Evolutionary conservation across 2,797 vertebrate species (phyloP).

Genomic region (Eupleurogrammus muticus): DNA sequence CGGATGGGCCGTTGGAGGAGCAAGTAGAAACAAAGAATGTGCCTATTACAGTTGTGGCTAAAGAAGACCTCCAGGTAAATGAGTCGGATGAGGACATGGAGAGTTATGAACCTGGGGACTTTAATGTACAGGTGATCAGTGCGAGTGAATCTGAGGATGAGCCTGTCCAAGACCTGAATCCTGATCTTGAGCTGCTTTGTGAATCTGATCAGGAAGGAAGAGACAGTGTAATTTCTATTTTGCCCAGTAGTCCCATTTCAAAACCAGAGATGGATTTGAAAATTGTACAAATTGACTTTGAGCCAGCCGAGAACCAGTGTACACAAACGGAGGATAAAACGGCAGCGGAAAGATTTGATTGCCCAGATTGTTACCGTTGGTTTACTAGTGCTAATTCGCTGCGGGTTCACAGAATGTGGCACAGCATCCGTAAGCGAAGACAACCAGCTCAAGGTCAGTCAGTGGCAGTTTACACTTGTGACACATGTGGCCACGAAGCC

Average conservation of each 20-base stretch:
- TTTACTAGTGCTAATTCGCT: slow-evolving; percentile 80
- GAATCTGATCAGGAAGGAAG: slow-evolving; percentile 82
- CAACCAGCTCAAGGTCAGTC: slow-evolving; percentile 69
- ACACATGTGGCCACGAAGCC: slow-evolving; percentile 73
- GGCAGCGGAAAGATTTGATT: slow-evolving; percentile 67
- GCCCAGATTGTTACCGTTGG: slow-evolving; percentile 81
- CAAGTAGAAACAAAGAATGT: slow-evolving; percentile 33
- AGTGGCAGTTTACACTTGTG: slow-evolving; percentile 58
- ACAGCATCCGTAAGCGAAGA: slow-evolving; percentile 74
- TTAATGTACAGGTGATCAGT: slow-evolving; percentile 82
- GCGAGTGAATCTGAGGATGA: slow-evolving; percentile 79
- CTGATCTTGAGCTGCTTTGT: slow-evolving; percentile 81
- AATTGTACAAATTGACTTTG: slow-evolving; percentile 83
- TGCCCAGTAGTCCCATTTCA: slow-evolving; percentile 31
- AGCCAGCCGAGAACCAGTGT: slow-evolving; percentile 49
- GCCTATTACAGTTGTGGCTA: slow-evolving; percentile 3
- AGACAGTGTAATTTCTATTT: slow-evolving; percentile 45
- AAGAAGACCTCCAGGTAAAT: slow-evolving; percentile 36
- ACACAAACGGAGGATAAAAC: slow-evolving; percentile 19
- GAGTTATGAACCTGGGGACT: slow-evolving; percentile 73
- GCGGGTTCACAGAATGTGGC: slow-evolving; percentile 84
- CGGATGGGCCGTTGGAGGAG: slow-evolving; percentile 33
- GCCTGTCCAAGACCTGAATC: slow-evolving; percentile 62
- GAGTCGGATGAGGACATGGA: slow-evolving; percentile 68
- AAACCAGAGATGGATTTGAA: slow-evolving; percentile 80